Evolutionary conservation across 2,888 invertebrate genomes (phyloP).

Genomic region (Drosophila mimetica): DNA sequence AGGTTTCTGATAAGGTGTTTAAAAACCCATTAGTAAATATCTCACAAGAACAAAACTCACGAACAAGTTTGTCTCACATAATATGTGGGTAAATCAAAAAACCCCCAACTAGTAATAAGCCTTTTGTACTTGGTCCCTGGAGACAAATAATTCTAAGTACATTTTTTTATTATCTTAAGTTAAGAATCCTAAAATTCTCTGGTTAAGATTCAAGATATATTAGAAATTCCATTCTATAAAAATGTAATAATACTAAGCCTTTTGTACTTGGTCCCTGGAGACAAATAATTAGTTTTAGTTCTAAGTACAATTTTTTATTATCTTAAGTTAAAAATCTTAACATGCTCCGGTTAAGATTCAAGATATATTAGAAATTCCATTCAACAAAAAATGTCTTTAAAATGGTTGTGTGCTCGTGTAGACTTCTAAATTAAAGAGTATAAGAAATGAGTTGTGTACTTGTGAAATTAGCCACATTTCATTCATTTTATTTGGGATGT

Average conservation of each 20-base stretch:
- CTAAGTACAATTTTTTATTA: too few relatives aligned
- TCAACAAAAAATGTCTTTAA: too few relatives aligned
- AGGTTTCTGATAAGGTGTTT: slow-evolving; percentile 5
- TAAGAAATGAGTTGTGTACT: not conserved
- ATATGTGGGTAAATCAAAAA: not conserved
- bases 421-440: not conserved
- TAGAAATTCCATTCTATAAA: too few relatives aligned
- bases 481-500: not conserved
- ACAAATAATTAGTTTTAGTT: too few relatives aligned
- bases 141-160: too few relatives aligned
- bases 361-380: not conserved
- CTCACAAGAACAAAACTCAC: slow-evolving; percentile 2
- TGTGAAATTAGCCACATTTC: not conserved
- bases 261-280: too few relatives aligned
- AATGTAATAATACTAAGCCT: too few relatives aligned
- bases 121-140: slow-evolving; percentile 2
- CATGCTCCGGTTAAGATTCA: too few relatives aligned
- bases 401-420: not conserved
- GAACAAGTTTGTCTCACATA: not conserved
- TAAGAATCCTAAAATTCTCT: too few relatives aligned
- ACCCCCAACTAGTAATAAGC: not conserved
- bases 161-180: too few relatives aligned
- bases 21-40: slow-evolving; percentile 5
- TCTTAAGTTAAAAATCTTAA: too few relatives aligned
- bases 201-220: too few relatives aligned